Evolutionary conservation across 2,113 vertebrate species (phyloP).

Genomic region (Ursus arctos): DNA sequence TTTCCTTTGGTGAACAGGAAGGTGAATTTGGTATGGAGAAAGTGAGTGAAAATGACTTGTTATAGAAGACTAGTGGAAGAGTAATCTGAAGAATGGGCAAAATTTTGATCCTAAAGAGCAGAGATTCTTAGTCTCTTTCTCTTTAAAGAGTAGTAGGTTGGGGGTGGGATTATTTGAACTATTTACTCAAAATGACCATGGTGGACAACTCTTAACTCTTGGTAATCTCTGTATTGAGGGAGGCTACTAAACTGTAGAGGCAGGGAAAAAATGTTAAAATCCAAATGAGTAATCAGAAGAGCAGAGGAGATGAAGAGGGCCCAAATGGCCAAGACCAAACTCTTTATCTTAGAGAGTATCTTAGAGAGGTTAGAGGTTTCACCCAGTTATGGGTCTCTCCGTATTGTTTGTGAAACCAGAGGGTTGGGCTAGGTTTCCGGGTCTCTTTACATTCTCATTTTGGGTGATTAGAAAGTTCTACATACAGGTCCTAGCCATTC

Average conservation of each 20-base stretch:
- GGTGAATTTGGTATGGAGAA: not conserved
- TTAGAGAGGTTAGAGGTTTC: not conserved
- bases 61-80: not conserved
- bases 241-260: not conserved
- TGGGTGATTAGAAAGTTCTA: not conserved
- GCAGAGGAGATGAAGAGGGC: not conserved
- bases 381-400: not conserved
- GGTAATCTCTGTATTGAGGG: not conserved
- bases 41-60: not conserved
- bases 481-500: not conserved
- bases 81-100: not conserved
- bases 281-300: not conserved
- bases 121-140: not conserved
- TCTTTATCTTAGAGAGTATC: not conserved
- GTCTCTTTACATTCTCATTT: not conserved
- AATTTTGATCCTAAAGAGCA: not conserved
- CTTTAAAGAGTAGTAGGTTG: not conserved
- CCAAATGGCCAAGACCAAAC: not conserved
- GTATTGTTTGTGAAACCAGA: not conserved
- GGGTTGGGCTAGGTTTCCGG: not conserved
- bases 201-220: not conserved
- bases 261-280: not conserved
- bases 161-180: not conserved
- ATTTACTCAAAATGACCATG: not conserved
- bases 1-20: not conserved